phyloP scores from a whole-genome alignment of 2,797 vertebrate species.

The Cirrhinus mrigala region DNA sequence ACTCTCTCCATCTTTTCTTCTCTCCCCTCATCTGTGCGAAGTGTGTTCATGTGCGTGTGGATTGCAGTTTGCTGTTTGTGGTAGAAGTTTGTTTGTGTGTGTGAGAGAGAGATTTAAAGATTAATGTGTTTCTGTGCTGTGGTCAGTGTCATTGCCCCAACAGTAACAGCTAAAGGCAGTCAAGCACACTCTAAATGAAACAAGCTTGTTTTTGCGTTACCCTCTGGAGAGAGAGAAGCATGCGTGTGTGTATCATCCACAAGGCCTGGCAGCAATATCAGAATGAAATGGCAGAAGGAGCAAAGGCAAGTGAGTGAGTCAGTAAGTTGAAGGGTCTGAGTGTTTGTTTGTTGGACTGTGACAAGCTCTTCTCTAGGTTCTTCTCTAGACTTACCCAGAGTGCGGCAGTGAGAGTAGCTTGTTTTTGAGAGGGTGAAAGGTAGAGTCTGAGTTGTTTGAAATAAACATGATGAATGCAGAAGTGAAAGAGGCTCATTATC shows the following conservation, averaged over 20 bases:
- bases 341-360: slow-evolving; percentile 55
- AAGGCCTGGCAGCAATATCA: slow-evolving; percentile 28
- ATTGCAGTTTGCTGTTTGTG: slow-evolving; percentile 22
- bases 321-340: slow-evolving; percentile 41
- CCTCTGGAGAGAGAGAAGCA: background rate
- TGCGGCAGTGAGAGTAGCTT: slow-evolving; percentile 6
- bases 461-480: background rate
- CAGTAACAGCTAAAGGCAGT: slow-evolving; percentile 44
- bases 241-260: slow-evolving; percentile 25
- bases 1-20: slow-evolving; percentile 50
- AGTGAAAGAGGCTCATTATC: background rate
- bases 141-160: slow-evolving; percentile 68
- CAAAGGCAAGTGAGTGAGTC: slow-evolving; percentile 32
- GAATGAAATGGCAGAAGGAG: slow-evolving; percentile 29
- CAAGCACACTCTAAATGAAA: slow-evolving; percentile 66
- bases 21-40: slow-evolving; percentile 48
- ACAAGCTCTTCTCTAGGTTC: slow-evolving; percentile 28
- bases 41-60: background rate
- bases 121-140: slow-evolving; percentile 73
- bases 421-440: background rate
- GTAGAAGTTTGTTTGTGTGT: slow-evolving; percentile 19
- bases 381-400: slow-evolving; percentile 9
- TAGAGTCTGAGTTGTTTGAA: background rate
- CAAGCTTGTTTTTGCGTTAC: slow-evolving; percentile 72
- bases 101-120: slow-evolving; percentile 69